These are phyloP conservation scores for Carassius carassius DNA, from an alignment of 2,113 vertebrate genomes.

Conservation along the genomic window DNA sequence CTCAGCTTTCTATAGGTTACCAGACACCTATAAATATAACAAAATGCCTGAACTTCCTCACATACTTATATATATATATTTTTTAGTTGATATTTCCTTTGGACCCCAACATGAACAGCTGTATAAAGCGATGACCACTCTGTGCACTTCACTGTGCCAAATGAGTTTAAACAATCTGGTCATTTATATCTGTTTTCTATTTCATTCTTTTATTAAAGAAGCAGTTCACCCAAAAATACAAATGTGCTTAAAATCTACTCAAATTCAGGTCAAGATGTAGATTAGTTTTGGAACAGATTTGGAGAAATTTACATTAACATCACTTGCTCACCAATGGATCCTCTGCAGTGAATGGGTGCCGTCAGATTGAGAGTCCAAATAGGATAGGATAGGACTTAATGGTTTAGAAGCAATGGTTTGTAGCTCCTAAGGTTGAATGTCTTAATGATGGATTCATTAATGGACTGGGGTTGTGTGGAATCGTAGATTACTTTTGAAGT, in stretches of 20 bases:
- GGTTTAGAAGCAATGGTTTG: no score
- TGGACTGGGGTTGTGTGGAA: no score
- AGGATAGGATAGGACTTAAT: not conserved
- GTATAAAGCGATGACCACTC: slow-evolving; percentile 74
- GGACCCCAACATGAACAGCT: slow-evolving; percentile 77
- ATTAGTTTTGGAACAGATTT: not conserved
- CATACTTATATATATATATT: not conserved
- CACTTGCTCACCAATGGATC: not conserved
- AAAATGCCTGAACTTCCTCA: not conserved
- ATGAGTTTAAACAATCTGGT: not conserved
- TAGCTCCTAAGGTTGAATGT: no score
- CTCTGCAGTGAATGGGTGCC: not conserved
- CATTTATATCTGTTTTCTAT: not conserved
- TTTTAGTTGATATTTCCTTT: not conserved
- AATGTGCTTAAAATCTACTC: not conserved
- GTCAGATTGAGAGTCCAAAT: not conserved
- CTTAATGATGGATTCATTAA: not conserved
- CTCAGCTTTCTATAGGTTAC: slow-evolving; percentile 82
- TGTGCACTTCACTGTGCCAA: not conserved
- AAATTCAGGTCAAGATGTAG: not conserved
- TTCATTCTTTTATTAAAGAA: not conserved
- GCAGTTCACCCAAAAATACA: not conserved
- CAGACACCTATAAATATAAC: not conserved
- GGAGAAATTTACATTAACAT: not conserved
- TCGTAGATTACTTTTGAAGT: not conserved